Base-by-base conservation (phyloP, 1,140 invertebrate species). In the Alviniconcha marisindica region DNA sequence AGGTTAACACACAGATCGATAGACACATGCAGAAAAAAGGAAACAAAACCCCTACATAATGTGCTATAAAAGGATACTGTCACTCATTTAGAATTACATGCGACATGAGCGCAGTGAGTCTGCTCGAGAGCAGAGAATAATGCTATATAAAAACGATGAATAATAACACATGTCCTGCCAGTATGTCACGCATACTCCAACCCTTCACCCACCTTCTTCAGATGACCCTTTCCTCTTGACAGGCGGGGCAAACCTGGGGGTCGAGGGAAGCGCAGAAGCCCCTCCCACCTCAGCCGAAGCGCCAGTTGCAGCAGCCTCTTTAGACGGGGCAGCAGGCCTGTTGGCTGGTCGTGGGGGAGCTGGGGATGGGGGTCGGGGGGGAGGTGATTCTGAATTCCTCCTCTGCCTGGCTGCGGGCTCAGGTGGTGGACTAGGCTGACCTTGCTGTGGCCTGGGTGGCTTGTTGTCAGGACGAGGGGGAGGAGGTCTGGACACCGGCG, bases 331-430 rank as follows among this genome's bases (percentile, higher is more conserved):
- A 24, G 42, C 54, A 28, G 76, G 82, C 66, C 73, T 77, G 24
- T 51, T 40, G 44, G 60, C n/a, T 15, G 80, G 80, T 77, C 74
- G 77, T n/a, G 84, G 60, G 21, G 84, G 84, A 51, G 51, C 74
- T 7, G 81, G 81, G 36, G 81, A 54, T 54, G 69, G 33, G 14
- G 44, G 73, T 33, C 42, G 24, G 24, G 21, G 14, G 5, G 73
- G 73, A 12, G 73, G 24, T 33, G 71, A 44, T 42, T 42, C 71
- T 21, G 38, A 42, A 42, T 74, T 42, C 10, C 36, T 2, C 24
- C 24, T 74, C 36, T 10, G n/a, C n/a, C n/a, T 28, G 28, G 28
- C n/a, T 7, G 7, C 28, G 7, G 36, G 31, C 63, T 5, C 15
- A 42, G 69, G 24, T 10, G 48, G 66, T 4, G 74, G 73, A n/a